Evolutionary conservation across 2,113 vertebrate species (phyloP), one percentile per base, ranked within the genome.

Genomic region (Centrocercus urophasianus): DNA sequence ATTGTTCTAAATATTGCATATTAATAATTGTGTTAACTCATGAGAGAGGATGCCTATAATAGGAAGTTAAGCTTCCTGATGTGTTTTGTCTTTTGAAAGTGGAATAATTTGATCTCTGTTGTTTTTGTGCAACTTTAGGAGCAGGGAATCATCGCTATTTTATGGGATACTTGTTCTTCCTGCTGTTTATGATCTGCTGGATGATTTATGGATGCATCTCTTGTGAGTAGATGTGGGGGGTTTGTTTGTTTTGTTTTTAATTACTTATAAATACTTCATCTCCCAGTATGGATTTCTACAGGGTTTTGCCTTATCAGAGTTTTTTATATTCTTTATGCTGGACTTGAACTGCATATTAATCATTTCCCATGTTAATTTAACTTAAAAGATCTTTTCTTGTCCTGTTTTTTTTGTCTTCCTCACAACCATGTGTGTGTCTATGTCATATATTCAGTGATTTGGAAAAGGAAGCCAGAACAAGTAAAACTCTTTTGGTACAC

Each of bases 111-210:
- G 40, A 50, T 87, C 61, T 9, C 21, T 91, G 11, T 83, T 87
- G 30, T 96, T 79, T 92, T 36, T 97, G 56, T 95, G 85, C 70
- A 94, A 97, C 30, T 96, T 48, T 70, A 99, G 99, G 99, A 98
- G 99, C 99, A 88, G 99, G 99, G 80, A 99, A 99, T 96, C 99
- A 99, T 96, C 98, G 99, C 59, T 99, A 99, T 97, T 99, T 99
- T 96, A 99, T 99, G 98, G 99, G 99, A 56, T 99, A 99, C 93
- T 97, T 99, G 25, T 99, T 99, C 97, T 99, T 99, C 98, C 97
- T 99, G 97, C 98, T 99, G 89, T 99, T 99, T 96, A 99, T 99
- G 99, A 99, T 99, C 97, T 99, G 99, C 97, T 99, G 99, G 99
- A 99, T 99, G 99, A 99, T 99, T 52, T 99, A 99, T 94, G 99